phyloP scores from a whole-genome alignment of 2,888 invertebrate genomes.

The Epirrita christyi region DNA sequence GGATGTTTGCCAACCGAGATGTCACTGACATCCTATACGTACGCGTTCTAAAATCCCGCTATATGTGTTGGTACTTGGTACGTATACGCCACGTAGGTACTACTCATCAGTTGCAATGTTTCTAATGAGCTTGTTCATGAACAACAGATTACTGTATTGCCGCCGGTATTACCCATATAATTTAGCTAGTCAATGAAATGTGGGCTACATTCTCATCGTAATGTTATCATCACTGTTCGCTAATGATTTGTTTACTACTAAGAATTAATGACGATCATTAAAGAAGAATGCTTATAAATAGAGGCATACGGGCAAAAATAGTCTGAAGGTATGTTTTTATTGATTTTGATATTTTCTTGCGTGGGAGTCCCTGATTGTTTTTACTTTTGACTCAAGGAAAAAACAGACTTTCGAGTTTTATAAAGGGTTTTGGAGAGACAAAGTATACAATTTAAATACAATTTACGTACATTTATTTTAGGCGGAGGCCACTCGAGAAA shows the following conservation, averaged over 20 bases:
- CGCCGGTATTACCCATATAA: slow-evolving; percentile 3
- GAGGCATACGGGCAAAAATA: slow-evolving; percentile 17
- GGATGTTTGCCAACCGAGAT: slow-evolving; percentile 75
- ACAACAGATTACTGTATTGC: slow-evolving; percentile 4
- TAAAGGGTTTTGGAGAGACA: slow-evolving; percentile 30
- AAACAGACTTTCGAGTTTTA: not conserved
- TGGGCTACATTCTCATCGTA: slow-evolving; percentile 22
- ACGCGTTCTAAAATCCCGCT: slow-evolving; percentile 64
- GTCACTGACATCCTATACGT: slow-evolving; percentile 70
- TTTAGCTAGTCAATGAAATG: slow-evolving; percentile 28
- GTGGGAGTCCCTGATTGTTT: slow-evolving; percentile 26
- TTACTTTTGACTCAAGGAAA: not conserved
- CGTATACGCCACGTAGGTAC: slow-evolving; percentile 36
- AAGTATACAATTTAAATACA: slow-evolving; percentile 34
- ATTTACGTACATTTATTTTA: slow-evolving; percentile 45
- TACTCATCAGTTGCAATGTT: slow-evolving; percentile 37
- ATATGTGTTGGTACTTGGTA: slow-evolving; percentile 46
- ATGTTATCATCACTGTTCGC: slow-evolving; percentile 12
- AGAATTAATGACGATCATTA: slow-evolving; percentile 14
- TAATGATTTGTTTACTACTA: slow-evolving; percentile 33
- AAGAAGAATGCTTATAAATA: slow-evolving; percentile 20
- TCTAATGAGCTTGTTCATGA: slow-evolving; percentile 25
- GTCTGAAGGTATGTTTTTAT: slow-evolving; percentile 9
- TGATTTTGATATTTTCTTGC: slow-evolving; percentile 23
- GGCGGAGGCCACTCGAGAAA: slow-evolving; percentile 44